A percentile compares a stretch with the other conserved stretches of the same genome.
These are phyloP conservation scores for Alauda arvensis DNA, from an alignment of 2,797 vertebrate genomes.

Conservation along the genomic window DNA sequence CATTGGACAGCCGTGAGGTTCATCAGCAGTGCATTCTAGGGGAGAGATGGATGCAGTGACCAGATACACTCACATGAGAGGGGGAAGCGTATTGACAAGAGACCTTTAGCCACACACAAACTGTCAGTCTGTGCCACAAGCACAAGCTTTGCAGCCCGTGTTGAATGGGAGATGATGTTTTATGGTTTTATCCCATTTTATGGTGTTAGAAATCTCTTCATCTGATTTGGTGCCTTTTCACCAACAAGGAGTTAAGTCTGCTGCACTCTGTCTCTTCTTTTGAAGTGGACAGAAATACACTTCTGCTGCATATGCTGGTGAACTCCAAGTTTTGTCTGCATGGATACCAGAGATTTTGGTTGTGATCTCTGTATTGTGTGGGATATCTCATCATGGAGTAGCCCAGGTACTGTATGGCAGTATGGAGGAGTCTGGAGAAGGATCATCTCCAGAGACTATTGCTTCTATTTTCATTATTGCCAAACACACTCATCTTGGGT, in stretches of 20 bases:
- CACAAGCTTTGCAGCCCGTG: background rate
- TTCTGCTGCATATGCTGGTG: background rate
- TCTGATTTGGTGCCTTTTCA: background rate
- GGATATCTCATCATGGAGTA: background rate
- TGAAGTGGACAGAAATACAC: background rate
- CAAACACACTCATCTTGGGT: background rate
- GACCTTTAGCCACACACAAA: background rate
- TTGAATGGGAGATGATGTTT: background rate
- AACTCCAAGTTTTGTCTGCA: background rate
- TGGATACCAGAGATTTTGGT: background rate
- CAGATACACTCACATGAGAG: no score
- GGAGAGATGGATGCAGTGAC: background rate
- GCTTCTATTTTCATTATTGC: background rate
- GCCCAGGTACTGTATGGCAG: background rate
- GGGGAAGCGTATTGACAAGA: background rate
- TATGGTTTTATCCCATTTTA: background rate
- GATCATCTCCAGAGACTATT: background rate
- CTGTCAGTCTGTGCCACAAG: background rate
- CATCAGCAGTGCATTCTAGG: background rate
- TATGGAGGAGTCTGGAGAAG: background rate
- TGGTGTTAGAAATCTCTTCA: background rate
- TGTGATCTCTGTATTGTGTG: background rate
- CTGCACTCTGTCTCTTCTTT: background rate
- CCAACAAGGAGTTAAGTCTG: background rate
- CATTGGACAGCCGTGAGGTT: accelerated